These are phyloP conservation scores for Ctenopoma multispine DNA, from an alignment of 2,797 vertebrate species.

Conservation along the genomic window DNA sequence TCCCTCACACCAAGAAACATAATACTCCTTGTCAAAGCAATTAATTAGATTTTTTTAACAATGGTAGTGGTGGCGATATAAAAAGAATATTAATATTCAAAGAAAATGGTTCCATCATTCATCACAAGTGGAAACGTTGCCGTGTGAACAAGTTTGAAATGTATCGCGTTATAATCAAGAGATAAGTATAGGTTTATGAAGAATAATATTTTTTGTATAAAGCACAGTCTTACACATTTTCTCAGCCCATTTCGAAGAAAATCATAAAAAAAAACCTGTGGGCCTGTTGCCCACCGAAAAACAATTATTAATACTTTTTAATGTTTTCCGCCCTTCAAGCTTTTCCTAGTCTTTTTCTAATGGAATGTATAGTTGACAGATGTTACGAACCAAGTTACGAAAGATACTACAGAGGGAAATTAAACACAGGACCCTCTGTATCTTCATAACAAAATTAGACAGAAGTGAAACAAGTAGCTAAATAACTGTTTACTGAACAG, in stretches of 20 bases:
- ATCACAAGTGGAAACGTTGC: slow-evolving; percentile 11
- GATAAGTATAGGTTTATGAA: background rate
- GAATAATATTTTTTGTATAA: slow-evolving; percentile 3
- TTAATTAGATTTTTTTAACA: slow-evolving; percentile 18
- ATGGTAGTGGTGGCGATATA: slow-evolving; percentile 12
- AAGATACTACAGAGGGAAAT: too few species aligned
- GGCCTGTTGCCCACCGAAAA: background rate
- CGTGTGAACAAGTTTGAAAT: background rate
- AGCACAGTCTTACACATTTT: background rate
- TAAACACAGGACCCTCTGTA: too few species aligned
- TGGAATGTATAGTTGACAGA: too few species aligned
- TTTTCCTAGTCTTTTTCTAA: background rate
- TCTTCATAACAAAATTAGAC: too few species aligned
- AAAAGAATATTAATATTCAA: slow-evolving; percentile 37
- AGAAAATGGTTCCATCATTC: slow-evolving; percentile 20
- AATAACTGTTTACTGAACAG: background rate
- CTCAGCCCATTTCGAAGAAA: slow-evolving; percentile 1
- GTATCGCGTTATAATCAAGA: background rate
- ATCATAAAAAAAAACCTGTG: background rate
- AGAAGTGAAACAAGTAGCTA: too few species aligned
- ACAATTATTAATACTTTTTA: background rate
- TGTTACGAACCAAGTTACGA: too few species aligned
- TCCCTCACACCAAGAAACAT: background rate
- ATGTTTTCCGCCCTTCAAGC: background rate
- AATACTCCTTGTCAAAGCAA: slow-evolving; percentile 29